Base-by-base conservation (phyloP, 2,797 vertebrate species). In the Acanthornis magna region DNA sequence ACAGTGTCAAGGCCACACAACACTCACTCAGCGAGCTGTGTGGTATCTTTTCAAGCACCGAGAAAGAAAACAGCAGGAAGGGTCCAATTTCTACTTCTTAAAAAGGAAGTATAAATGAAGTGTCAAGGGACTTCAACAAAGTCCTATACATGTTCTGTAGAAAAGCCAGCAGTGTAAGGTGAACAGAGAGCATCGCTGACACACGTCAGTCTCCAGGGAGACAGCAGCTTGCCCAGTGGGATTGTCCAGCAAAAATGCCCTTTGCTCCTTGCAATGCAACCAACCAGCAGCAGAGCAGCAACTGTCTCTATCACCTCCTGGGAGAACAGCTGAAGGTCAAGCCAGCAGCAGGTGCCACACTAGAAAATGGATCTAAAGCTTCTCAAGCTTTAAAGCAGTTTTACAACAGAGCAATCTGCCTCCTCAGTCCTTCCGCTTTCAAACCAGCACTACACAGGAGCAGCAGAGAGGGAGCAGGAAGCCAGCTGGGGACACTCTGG, bases 281-380 rank as follows among this genome's bases (percentile, higher is more conserved):
- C 47, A 58, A 34, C 21, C 62, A 77, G 45, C 74, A 91, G 51
- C 40, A 91, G 27, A 63, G 42, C 1, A 1, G 45, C 82, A 94
- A 86, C 57, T 36, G 60, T 5, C 1, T 1, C 42, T 73, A 79
- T 32, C 57, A n/a, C 16, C 9, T 32, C 43, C 57, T 23, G 7
- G 20, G 10, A 88, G 34, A 78, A 70, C 38, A 17, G 5, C 36
- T 53, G 34, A 83, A 91, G 76, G 40, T 66, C 40, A 73, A 79
- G 26, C 20, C 65, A 92, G 47, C 43, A 76, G 55, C 0, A 0
- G 74, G 20, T 34, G 57, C 6, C 32, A 55, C 0, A 0, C 13
- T 34, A 93, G 45, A 72, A 93, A 85, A 34, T 0, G 1, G 27
- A 88, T 48, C 53, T 67, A 61, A 30, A 76, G 30, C 16, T 67